Base-by-base conservation (phyloP, 2,888 invertebrate species). In the Amiota mariae region DNA sequence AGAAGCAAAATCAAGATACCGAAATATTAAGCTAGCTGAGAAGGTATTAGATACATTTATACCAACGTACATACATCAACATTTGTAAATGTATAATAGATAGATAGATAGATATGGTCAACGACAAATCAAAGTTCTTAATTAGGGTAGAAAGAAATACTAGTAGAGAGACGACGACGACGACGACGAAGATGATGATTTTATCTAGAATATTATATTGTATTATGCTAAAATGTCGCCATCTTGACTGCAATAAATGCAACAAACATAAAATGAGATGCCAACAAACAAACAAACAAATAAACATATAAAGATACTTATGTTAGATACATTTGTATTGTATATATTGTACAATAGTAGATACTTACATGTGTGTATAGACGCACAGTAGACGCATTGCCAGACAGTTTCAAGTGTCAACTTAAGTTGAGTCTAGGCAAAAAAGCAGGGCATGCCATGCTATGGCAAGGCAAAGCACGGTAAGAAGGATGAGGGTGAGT, bases 371-470 rank as follows among this genome's bases (percentile, higher is more conserved):
- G 66, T 74, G 57, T 74, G 67, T 76, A 71, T 71, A 67, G 70
- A 71, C 59, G 59, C 59, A 59, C 20, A 76, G 72, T 78, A 85
- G 84, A 84, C 84, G 84, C 84, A 84, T 79, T 83, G 83, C 84
- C 84, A 84, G 84, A 85, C 84, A 85, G 85, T 83, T 84, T 84
- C 85, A 47, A 70, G 83, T 83, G 66, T 66, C 66, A 24, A 24
- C 59, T 18, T 59, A 6, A 24, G 18, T 20, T 59, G 48, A 48
- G 46, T 63, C 10, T 48, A 47, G 18, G 15, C 66, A 10, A 15
- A 66, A 18, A 11, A 20, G 36, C 59, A 59, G 59, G 11, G 15
- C 20, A 59, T 6, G 18, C 15, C 57, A 15, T 24, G 1, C 24
- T 3, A 3, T 8, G 18, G 12, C 59, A 20, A 6, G 3, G 6